Percentiles rank a stretch among this genome's conserved stretches.
These are phyloP conservation scores for Clarias macrocephalus DNA, from an alignment of 2,113 vertebrate species.

Conservation along the genomic window DNA sequence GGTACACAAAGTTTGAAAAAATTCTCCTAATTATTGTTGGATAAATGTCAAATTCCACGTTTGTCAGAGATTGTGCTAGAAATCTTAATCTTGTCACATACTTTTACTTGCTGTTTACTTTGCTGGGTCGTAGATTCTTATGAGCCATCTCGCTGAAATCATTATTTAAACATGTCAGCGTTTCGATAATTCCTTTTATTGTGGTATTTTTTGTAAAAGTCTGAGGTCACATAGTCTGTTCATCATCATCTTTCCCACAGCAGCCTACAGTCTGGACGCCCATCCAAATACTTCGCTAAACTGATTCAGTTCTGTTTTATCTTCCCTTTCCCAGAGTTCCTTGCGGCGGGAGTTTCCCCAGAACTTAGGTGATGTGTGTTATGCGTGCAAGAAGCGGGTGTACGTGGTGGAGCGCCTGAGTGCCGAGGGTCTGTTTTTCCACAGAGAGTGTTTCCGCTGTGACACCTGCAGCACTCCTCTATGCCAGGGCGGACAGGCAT, in stretches of 20 bases:
- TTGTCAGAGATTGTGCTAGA: neutral
- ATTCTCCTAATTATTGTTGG: neutral
- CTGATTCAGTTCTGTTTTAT: neutral
- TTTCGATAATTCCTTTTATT: neutral
- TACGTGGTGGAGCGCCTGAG: constrained; percentile 91
- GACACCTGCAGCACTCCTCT: constrained; percentile 80
- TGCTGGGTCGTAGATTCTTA: neutral
- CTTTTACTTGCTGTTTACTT: too few species aligned
- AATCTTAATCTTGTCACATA: neutral
- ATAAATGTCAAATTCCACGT: neutral
- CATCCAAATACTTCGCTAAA: neutral
- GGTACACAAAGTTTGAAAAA: neutral
- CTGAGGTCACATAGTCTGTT: neutral
- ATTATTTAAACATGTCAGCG: constrained; percentile 1
- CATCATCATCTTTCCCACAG: neutral
- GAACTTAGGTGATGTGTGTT: constrained; percentile 83
- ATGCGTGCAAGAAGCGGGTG: constrained; percentile 87
- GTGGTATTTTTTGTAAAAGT: neutral
- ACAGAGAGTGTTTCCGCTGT: constrained; percentile 94
- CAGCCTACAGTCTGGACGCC: neutral
- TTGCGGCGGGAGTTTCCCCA: constrained; percentile 75
- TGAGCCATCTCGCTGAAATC: neutral
- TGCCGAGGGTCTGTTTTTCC: constrained; percentile 92
- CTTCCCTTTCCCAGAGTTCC: constrained; percentile 71
- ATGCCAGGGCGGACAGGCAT: constrained; percentile 83